Conservation (phyloP, 1,140 invertebrate species). For the Dysdera silvatica region DNA sequence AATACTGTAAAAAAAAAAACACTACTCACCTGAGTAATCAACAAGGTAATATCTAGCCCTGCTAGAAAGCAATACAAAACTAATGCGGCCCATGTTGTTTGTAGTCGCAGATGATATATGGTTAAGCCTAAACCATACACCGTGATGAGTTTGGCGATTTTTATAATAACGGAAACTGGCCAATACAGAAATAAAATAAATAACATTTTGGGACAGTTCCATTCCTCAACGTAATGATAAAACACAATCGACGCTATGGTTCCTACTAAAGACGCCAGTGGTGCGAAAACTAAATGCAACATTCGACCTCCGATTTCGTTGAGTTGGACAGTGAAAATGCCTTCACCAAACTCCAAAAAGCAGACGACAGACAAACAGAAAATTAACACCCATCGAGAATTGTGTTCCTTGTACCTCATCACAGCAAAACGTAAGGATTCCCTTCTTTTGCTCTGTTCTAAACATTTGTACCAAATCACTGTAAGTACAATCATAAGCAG, state of each 20-base stretch:
- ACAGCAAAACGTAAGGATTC: no score
- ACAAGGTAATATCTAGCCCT: conserved; percentile 28
- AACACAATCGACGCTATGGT: conserved; percentile 14
- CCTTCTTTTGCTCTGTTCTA: conserved; percentile 1
- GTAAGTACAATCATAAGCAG: conserved; percentile 9
- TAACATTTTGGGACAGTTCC: conserved; percentile 19
- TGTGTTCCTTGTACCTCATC: conserved; percentile 26
- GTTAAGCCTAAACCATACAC: conserved; percentile 23
- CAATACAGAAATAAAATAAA: conserved; percentile 28
- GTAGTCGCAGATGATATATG: conserved; percentile 22
- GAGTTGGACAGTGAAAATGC: conserved; percentile 18
- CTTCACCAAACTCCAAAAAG: conserved; percentile 29
- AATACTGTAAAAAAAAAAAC: background rate
- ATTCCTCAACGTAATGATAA: conserved; percentile 27
- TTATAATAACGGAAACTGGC: conserved; percentile 16
- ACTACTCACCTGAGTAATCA: conserved; percentile 27
- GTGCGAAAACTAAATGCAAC: conserved; percentile 23
- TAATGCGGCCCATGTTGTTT: conserved; percentile 19
- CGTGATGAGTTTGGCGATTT: conserved; percentile 24
- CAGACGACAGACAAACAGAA: conserved; percentile 17
- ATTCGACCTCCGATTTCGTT: conserved; percentile 2
- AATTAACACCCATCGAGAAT: conserved; percentile 26
- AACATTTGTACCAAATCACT: conserved; percentile 4
- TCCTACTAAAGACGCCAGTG: conserved; percentile 7
- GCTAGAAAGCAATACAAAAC: conserved; percentile 23